phyloP scores from a whole-genome alignment of 1,140 invertebrate genomes.

The Thaumatotibia leucotreta region DNA sequence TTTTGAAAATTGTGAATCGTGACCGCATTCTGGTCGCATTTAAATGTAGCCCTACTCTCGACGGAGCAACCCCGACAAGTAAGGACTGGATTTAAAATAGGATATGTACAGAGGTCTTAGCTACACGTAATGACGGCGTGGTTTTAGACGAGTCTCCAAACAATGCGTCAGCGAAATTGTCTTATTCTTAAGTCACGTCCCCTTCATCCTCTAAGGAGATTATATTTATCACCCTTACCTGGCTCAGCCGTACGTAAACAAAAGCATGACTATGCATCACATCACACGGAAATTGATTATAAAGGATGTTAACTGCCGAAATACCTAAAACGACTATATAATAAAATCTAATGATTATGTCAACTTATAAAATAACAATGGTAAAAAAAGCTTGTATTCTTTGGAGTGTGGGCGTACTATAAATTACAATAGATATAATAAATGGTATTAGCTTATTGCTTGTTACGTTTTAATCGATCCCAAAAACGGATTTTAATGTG shows the following conservation, averaged over 20 bases:
- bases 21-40: neutral
- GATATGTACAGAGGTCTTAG: neutral
- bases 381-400: neutral
- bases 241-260: conserved; percentile 35
- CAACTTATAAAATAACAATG: conserved; percentile 7
- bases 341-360: conserved; percentile 8
- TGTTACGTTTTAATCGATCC: conserved; percentile 28
- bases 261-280: conserved; percentile 17
- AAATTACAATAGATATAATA: conserved; percentile 27
- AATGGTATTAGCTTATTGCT: conserved; percentile 29
- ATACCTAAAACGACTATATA: neutral
- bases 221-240: conserved; percentile 38
- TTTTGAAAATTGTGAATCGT: neutral
- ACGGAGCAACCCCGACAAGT: neutral
- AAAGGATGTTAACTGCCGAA: neutral
- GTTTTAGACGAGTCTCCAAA: conserved; percentile 27
- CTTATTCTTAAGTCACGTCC: conserved; percentile 45
- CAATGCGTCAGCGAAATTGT: conserved; percentile 49
- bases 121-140: neutral
- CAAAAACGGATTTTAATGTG: conserved; percentile 26
- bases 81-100: neutral
- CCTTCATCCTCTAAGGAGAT: conserved; percentile 30
- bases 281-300: neutral
- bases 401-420: conserved; percentile 26
- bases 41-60: neutral